Base-by-base conservation (phyloP, 2,888 invertebrate species). In the Cerceris ruficornis region DNA sequence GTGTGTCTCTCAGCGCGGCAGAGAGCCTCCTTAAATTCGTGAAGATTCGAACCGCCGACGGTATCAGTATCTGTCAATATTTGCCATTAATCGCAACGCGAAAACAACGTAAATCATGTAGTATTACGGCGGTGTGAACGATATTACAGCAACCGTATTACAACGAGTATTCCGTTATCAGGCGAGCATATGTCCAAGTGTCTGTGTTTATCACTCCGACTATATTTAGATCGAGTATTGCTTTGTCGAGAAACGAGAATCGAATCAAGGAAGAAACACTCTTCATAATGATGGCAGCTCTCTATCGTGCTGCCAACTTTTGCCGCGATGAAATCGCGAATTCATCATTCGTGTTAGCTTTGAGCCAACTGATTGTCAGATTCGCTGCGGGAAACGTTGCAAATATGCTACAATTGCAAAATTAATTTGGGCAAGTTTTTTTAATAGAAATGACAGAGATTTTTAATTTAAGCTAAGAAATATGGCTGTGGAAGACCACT, bases 131-230 rank as follows among this genome's bases (percentile, higher is more conserved):
- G 82, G 64, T 71, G 75, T 62, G 82, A 76, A 79, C 73, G 79
- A 76, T 82, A 76, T 82, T 82, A 82, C 82, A 71, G 82, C 82
- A 82, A 74, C 74, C 80, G 80, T 77, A 70, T 82, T 83, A 83
- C 82, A 82, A 70, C 80, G 75, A 61, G 68, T 73, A 60, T 66
- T 28, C 59, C 80, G 73, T 83, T 83, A 83, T 83, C 83, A 75
- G 71, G 42, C 64, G 69, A 83, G 77, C 74, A 74, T 80, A 75
- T 83, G 83, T 83, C 83, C 83, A 80, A 83, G 75, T 77, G 80
- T 75, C 75, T 82, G 80, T 73, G 80, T 82, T 83, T 83, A 83
- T 83, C 83, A 65, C 64, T n/a, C 59, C 49, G 66, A 62, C 82
- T 83, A 83, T 83, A 83, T 83, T 83, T 83, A 83, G 82, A 70